Evolutionary conservation across 1,140 invertebrate species (phyloP), one percentile per base, ranked within the genome.

Genomic region (Cyclargus thomasi): DNA sequence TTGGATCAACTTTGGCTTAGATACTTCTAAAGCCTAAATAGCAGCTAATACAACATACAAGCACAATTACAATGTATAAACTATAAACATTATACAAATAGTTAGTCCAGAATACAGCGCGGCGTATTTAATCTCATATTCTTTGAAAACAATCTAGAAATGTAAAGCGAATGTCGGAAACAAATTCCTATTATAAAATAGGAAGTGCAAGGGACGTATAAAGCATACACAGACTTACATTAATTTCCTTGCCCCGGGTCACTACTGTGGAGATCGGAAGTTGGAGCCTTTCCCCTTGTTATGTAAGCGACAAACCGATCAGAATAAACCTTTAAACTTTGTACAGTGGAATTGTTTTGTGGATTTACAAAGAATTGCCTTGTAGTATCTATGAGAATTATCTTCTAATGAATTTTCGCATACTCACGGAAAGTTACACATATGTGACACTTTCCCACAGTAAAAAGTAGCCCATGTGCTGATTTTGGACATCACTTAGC

Each of bases 81-180:
- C n/a, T n/a, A n/a, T n/a, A n/a, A n/a, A n/a, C n/a, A n/a, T n/a
- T n/a, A n/a, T n/a, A n/a, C n/a, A n/a, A n/a, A n/a, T n/a, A n/a
- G n/a, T n/a, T n/a, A n/a, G n/a, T n/a, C n/a, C n/a, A n/a, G 2
- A 29, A 5, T 6, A 29, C 29, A 29, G 29, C 5, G 29, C n/a
- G n/a, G n/a, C n/a, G n/a, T n/a, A n/a, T n/a, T n/a, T 47, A 7
- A 47, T 47, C 39, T 2, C 39, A 14, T 47, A 47, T 47, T 47
- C 6, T 47, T 47, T 16, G 39, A 47, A 47, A 47, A 16, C 39
- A 47, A 47, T 47, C 39, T 47, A 47, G 63, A 69, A 53, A 67
- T 39, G 47, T 39, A 18, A 64, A 47, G 36, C 29, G 39, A 29
- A 8, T 47, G 39, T 47, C 39, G 39, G 39, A 47, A 47, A 47